Evolutionary conservation across 2,888 invertebrate species (phyloP), one percentile per base, ranked within the genome.

Genomic region (Cheilosia vernalis): DNA sequence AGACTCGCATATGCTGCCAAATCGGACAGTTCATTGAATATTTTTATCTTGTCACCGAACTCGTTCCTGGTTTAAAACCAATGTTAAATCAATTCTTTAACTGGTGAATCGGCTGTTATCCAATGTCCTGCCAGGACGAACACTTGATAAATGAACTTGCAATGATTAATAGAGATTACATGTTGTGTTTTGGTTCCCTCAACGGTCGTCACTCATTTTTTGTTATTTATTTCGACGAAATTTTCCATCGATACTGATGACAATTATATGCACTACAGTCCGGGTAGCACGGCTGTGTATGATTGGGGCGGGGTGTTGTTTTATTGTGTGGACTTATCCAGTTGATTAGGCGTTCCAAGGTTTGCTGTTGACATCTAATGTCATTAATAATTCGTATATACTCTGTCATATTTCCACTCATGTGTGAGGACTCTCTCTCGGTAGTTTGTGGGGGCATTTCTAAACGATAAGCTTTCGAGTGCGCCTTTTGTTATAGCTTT

Each of bases 281-380:
- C 37, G 6, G 30, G 21, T 19, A 4, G 17, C 10, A 19, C 27
- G 47, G 27, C 15, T 33, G 64, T 72, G 64, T 47, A 40, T 37
- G 13, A 56, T 60, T 58, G 44, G 56, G 55, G 67, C 27, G 67
- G 47, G 47, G 56, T 78, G 72, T 67, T 55, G 70, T 66, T 77
- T 77, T 55, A 82, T 70, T 76, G 66, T 79, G 27, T 51, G 53
- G 72, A 84, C 73, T 80, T 76, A 70, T 80, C 66, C 70, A 66
- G 79, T 85, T 85, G 84, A 85, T 85, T 80, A 85, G 84, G 80
- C 79, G 80, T 80, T 61, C 76, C 44, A 85, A 76, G 84, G 84
- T 85, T 85, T 85, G 84, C 64, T 66, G 40, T 30, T 85, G 84
- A 80, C 84, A 72, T 80, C 63, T 27, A 60, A 66, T 80, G 76